Base-by-base conservation (phyloP, 2,888 invertebrate genomes). In the Eulithis prunata region DNA sequence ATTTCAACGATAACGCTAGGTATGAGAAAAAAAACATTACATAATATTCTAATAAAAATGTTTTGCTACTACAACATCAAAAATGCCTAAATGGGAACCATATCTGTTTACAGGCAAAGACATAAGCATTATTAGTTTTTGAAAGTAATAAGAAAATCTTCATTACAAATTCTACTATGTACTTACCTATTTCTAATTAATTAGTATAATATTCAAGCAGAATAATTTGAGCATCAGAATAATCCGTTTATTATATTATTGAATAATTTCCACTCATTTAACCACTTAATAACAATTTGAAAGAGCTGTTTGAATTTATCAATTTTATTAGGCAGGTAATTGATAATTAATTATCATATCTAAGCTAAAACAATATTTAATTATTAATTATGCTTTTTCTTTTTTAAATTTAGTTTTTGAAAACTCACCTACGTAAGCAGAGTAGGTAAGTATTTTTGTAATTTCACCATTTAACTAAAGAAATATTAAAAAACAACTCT, bases 171-270 rank as follows among this genome's bases (percentile, higher is more conserved):
- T 82, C 84, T 83, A 87, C 85, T 77, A 81, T 74, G 79, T 80
- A 59, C 49, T 11, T 49, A 49, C 49, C 21, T 49, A 49, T 53
- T 60, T 65, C 78, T 82, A 85, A 80, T 81, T 73, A 74, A 78
- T 80, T 79, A 52, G 59, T 52, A 46, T 43, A 21, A 21, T 21
- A 81, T 78, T 81, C 81, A 91, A 90, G 91, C 91, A 82, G 78
- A 87, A 76, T 84, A 84, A 79, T 78, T 91, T 92, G 91, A 92
- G 91, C 91, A 92, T 92, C 87, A 90, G 91, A 90, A 83, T 83
- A 69, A 54, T 69, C 54, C 41, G n/a, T 77, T 77, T 75, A 75
- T 73, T 76, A 77, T 71, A 74, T 73, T 67, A 57, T 60, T 69
- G 72, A 21, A 45, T 59, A 54, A 12, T 45, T 69, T 83, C 89